These are phyloP conservation scores for Drosophila mulleri DNA, from an alignment of 2,888 invertebrate species.

Conservation along the genomic window DNA sequence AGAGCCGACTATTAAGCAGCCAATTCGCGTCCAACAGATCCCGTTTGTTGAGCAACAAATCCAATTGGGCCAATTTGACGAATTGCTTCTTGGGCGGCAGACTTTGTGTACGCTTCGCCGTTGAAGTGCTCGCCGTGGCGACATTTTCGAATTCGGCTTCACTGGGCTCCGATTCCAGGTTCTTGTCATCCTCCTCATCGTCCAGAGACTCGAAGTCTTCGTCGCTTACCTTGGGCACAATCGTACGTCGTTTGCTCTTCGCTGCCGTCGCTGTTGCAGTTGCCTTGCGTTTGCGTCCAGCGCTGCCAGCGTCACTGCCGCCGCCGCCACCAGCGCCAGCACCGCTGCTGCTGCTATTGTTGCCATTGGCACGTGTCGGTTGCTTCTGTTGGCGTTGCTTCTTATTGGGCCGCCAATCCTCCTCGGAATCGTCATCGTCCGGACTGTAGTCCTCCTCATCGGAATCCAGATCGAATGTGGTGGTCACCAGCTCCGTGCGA, in stretches of 20 bases:
- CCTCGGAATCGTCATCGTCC: constrained; percentile 84
- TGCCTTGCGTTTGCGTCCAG: constrained; percentile 61
- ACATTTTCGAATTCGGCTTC: constrained; percentile 68
- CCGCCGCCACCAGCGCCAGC: constrained; percentile 20
- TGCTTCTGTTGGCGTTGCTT: constrained; percentile 73
- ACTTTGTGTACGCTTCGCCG: constrained; percentile 60
- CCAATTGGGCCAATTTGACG: constrained; percentile 60
- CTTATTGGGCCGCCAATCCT: constrained; percentile 84
- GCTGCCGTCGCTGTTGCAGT: constrained; percentile 46
- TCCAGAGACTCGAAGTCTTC: constrained; percentile 70
- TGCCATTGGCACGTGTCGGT: constrained; percentile 51
- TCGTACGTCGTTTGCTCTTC: constrained; percentile 73
- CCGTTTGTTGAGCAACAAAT: constrained; percentile 82
- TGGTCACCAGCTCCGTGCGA: constrained; percentile 85
- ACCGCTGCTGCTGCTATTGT: constrained; percentile 23
- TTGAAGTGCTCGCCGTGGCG: constrained; percentile 56
- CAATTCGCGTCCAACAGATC: constrained; percentile 81
- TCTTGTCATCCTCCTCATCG: constrained; percentile 61
- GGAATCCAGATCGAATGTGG: constrained; percentile 84
- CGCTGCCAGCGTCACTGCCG: constrained; percentile 49
- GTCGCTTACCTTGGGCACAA: constrained; percentile 71
- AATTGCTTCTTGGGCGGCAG: constrained; percentile 81
- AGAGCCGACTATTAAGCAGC: constrained; percentile 80
- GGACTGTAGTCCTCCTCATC: constrained; percentile 84
- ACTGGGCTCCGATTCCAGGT: constrained; percentile 64